Conservation (phyloP, 2,113 vertebrate genomes). For the Tupaia tana region DNA sequence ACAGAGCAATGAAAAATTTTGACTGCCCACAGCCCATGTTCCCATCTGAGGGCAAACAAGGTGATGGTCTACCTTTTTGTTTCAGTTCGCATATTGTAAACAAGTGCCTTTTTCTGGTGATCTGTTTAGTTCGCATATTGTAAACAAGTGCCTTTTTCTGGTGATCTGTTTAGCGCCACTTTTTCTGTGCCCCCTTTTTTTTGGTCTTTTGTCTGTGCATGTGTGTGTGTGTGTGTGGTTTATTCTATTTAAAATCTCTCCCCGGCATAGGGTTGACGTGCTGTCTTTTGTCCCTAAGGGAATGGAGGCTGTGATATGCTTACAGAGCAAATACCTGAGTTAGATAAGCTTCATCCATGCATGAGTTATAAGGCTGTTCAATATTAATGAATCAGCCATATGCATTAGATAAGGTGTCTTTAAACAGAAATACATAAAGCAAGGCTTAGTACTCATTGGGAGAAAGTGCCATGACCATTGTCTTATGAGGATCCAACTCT, state of each 20-base stretch:
- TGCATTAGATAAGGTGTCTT: not conserved
- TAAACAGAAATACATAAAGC: not conserved
- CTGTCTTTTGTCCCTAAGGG: not conserved
- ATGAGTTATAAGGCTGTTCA: not conserved
- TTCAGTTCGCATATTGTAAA: not conserved
- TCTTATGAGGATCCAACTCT: not conserved
- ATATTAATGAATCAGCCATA: not conserved
- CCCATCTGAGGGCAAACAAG: not conserved
- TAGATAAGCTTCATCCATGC: not conserved
- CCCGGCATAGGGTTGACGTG: not conserved
- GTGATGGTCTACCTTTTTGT: not conserved
- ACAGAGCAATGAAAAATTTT: not conserved
- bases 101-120: not conserved
- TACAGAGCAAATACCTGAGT: not conserved
- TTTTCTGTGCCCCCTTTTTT: not conserved
- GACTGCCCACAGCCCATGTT: not conserved
- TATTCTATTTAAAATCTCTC: not conserved
- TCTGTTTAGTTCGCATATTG: not conserved
- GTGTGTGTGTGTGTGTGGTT: not conserved
- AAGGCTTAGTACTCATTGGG: not conserved
- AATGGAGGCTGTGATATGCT: not conserved
- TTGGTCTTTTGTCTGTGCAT: not conserved
- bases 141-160: not conserved
- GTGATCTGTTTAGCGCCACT: not conserved
- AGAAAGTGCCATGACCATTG: not conserved